Evolutionary conservation across 2,888 invertebrate species (phyloP), one percentile per base, ranked within the genome.

Genomic region (Dynastes maya): DNA sequence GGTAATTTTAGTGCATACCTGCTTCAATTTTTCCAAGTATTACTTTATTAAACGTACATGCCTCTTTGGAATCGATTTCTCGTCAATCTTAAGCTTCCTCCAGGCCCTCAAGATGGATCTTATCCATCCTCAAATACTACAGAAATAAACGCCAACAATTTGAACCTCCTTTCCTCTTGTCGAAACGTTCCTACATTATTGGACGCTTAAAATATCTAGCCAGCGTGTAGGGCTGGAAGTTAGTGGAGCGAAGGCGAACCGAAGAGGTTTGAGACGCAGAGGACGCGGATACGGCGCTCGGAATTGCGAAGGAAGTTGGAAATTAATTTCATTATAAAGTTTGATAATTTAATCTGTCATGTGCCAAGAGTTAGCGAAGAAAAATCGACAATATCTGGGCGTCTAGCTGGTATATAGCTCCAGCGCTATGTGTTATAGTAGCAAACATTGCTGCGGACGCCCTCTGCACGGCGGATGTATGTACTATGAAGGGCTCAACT

Each of bases 241-340:
- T 53, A 16, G 13, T n/a, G n/a, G n/a, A 53, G 37, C 37, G 63
- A 13, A 13, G 64, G 32, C 3, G n/a, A 5, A 13, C 29, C 32
- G 64, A 37, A 32, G 64, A 32, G n/a, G 32, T 64, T 29, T 84
- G 61, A 61, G 37, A 11, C 16, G 53, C 5, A 3, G 53, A 16
- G 29, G 32, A 32, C 9, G 64, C 5, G 4, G 65, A 16, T 37
- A 53, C n/a, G 16, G 16, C 5, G 83, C 83, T 83, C 83, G 84
- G 84, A 84, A 84, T 84, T 84, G 85, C 84, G 84, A 84, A 85
- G 85, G 85, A 86, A 86, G 85, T 86, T 85, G 80, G 83, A 84
- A 86, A 86, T 87, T 87, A 87, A 87, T 87, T 87, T 87, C 86
- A 86, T 87, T 86, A 87, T 84, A 85, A 87, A 87, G 86, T 87